phyloP scores from a whole-genome alignment of 2,113 vertebrate genomes.

The Syngnathus scovelli region DNA sequence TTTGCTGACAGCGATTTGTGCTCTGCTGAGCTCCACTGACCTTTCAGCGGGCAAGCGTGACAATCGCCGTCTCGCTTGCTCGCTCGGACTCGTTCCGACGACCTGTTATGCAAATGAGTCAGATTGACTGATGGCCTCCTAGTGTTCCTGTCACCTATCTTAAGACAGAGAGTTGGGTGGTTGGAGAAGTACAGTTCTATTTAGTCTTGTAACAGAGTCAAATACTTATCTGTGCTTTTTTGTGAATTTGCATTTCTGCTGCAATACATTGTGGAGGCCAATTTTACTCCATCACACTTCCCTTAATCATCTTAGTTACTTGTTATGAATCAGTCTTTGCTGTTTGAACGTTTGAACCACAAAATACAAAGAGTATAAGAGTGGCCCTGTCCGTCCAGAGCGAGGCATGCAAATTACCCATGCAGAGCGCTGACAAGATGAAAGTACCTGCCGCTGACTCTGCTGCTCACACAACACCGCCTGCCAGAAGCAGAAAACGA shows the following conservation, averaged over 20 bases:
- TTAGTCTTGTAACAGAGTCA: neutral
- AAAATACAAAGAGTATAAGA: neutral
- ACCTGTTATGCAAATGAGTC: conserved; percentile 47
- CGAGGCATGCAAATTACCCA: neutral
- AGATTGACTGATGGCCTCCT: conserved; percentile 45
- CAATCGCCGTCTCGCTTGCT: conserved; percentile 26
- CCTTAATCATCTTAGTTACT: neutral
- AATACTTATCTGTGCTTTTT: neutral
- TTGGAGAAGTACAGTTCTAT: neutral
- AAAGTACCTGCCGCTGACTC: neutral
- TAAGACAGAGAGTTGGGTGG: conserved; percentile 50
- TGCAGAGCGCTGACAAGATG: neutral
- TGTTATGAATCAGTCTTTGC: neutral
- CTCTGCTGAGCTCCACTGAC: neutral
- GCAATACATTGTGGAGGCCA: neutral
- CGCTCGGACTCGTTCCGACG: conserved; percentile 26
- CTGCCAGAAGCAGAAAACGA: neutral
- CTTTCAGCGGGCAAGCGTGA: conserved; percentile 20
- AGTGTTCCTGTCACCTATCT: conserved; percentile 34
- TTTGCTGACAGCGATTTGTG: conserved; percentile 26
- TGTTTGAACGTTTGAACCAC: neutral
- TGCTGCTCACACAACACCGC: neutral
- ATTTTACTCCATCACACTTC: neutral
- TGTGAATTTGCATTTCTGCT: neutral
- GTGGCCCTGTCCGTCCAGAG: neutral